Evolutionary conservation across 2,888 invertebrate species (phyloP).

Genomic region (Chrysolina haemoptera): DNA sequence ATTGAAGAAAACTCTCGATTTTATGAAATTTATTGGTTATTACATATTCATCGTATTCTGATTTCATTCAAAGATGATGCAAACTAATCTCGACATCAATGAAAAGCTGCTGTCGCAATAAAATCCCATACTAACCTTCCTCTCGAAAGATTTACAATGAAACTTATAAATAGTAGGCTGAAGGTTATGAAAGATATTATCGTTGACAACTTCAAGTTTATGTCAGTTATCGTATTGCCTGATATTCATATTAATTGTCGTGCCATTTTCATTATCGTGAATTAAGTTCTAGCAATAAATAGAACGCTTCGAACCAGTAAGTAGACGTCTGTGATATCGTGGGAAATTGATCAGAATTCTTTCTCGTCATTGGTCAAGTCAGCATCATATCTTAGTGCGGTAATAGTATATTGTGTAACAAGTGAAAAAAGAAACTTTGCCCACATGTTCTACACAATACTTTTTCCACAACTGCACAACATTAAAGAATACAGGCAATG

Average conservation of each 20-base stretch:
- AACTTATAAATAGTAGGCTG: conserved; percentile 9
- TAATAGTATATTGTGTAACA: too few species aligned
- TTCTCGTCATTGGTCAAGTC: too few species aligned
- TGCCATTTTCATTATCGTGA: conserved; percentile 20
- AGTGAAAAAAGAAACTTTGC: too few species aligned
- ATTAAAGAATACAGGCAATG: too few species aligned
- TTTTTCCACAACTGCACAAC: too few species aligned
- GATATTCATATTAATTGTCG: conserved; percentile 4
- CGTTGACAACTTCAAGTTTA: conserved; percentile 22
- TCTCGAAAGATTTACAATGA: conserved; percentile 11
- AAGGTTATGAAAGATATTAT: conserved; percentile 17
- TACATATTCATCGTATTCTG: not conserved
- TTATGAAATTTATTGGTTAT: not conserved
- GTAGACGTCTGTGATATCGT: not conserved
- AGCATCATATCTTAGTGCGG: too few species aligned
- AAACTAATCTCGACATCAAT: conserved; percentile 13
- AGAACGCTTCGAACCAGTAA: not conserved
- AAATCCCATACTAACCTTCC: conserved; percentile 5
- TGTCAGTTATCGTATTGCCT: conserved; percentile 14
- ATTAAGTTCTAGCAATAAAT: conserved; percentile 8
- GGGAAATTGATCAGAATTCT: not conserved
- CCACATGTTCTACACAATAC: too few species aligned
- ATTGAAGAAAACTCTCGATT: not conserved
- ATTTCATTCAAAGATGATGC: not conserved
- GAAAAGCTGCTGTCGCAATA: conserved; percentile 13